Conservation (phyloP, 2,113 vertebrate genomes). For the Protobothrops flavoviridis region DNA sequence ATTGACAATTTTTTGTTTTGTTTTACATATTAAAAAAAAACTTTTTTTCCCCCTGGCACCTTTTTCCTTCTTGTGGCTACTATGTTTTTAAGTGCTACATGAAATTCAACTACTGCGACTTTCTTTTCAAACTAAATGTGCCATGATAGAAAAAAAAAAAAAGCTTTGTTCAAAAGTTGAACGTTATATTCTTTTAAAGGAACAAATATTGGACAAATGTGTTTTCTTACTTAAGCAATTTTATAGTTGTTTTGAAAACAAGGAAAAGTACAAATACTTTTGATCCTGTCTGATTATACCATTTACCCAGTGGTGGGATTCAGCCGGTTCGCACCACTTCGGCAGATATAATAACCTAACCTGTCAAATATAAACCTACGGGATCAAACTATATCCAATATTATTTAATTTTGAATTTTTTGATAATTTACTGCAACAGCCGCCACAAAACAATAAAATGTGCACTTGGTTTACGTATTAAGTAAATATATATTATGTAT, state of each 20-base stretch:
- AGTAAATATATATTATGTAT: not conserved
- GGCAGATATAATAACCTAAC: no score
- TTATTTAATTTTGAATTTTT: not conserved
- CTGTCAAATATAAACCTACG: not conserved
- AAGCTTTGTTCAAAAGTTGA: not conserved
- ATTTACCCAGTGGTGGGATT: no score
- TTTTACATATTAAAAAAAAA: not conserved
- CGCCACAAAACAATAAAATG: not conserved
- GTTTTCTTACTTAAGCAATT: not conserved
- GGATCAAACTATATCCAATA: not conserved
- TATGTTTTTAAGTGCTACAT: not conserved
- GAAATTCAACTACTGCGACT: not conserved
- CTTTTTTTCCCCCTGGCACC: no score
- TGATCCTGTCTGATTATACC: not conserved
- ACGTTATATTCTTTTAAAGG: not conserved
- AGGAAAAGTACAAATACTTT: not conserved
- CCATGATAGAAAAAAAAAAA: not conserved
- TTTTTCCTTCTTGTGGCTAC: not conserved
- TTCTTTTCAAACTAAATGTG: not conserved
- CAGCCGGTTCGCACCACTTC: no score
- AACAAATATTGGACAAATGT: not conserved
- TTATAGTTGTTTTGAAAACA: not conserved
- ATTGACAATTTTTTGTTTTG: not conserved
- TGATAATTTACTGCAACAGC: not conserved
- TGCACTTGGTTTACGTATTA: not conserved